phyloP scores from a whole-genome alignment of 2,113 vertebrate genomes.

The Malurus cyaneus region DNA sequence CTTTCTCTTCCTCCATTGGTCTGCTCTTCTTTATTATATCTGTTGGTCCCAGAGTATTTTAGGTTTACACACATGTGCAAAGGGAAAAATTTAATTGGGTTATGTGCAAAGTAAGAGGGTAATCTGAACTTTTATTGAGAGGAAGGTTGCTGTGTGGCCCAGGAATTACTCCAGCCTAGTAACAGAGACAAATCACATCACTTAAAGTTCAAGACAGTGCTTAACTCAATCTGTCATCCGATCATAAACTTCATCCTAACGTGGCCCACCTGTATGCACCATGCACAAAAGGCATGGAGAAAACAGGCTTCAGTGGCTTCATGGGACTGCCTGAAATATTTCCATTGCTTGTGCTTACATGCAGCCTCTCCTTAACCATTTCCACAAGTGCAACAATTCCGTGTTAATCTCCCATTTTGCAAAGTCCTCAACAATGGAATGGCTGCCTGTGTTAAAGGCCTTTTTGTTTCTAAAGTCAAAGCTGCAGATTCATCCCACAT shows the following conservation, averaged over 20 bases:
- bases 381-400: background rate
- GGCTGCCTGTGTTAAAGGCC: background rate
- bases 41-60: background rate
- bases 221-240: background rate
- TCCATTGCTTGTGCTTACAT: background rate
- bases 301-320: background rate
- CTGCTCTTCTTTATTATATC: background rate
- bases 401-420: background rate
- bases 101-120: background rate
- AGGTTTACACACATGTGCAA: fast-evolving
- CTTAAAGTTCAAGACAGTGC: background rate
- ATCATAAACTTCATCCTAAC: background rate
- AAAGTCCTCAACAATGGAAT: background rate
- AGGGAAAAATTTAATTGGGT: background rate
- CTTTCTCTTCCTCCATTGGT: background rate
- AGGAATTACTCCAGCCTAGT: background rate
- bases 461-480: background rate
- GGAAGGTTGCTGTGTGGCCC: background rate
- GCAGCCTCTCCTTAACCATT: background rate
- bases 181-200: background rate
- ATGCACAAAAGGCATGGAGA: background rate
- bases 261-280: background rate
- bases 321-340: background rate
- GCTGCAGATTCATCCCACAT: background rate
- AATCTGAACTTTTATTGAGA: background rate